Percentiles rank a stretch among this genome's conserved stretches.
Evolutionary conservation across 1,140 invertebrate genomes (phyloP).

Genomic region (Mamestra configurata): DNA sequence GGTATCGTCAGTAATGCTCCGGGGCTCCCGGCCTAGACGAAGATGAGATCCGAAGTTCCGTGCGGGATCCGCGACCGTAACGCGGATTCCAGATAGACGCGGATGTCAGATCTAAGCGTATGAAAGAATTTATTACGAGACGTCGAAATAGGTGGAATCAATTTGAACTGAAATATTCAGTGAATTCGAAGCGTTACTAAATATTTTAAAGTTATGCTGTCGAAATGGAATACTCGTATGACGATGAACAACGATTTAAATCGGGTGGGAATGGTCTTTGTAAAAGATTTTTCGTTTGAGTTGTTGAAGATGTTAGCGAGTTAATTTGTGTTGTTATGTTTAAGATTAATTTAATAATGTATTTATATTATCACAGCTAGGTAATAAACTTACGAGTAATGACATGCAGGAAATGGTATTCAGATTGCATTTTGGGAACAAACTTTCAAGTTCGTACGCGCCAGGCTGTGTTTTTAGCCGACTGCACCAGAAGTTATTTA

Average conservation of each 20-base stretch:
- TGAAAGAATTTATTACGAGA: conserved; percentile 52
- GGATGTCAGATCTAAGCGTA: conserved; percentile 29
- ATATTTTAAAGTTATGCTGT: conserved; percentile 46
- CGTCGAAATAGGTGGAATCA: conserved; percentile 49
- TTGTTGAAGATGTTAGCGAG: neutral
- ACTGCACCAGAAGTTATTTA: too few species aligned
- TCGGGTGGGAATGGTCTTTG: neutral
- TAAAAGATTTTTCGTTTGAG: neutral
- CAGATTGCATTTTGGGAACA: too few species aligned
- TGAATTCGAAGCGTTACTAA: conserved; percentile 37
- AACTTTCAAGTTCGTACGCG: too few species aligned
- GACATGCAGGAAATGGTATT: too few species aligned
- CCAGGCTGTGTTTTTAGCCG: too few species aligned
- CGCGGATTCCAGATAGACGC: conserved; percentile 32
- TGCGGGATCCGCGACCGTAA: neutral
- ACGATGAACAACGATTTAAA: conserved; percentile 26
- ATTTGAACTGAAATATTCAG: conserved; percentile 50
- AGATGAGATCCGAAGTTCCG: conserved; percentile 32
- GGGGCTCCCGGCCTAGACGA: conserved; percentile 29
- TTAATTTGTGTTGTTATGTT: neutral
- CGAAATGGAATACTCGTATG: conserved; percentile 28
- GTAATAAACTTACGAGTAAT: too few species aligned
- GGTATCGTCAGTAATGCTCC: conserved; percentile 44
- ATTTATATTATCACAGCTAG: too few species aligned
- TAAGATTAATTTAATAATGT: too few species aligned